Evolutionary conservation across 2,113 vertebrate genomes (phyloP).

Genomic region (Oenanthe oenanthe): DNA sequence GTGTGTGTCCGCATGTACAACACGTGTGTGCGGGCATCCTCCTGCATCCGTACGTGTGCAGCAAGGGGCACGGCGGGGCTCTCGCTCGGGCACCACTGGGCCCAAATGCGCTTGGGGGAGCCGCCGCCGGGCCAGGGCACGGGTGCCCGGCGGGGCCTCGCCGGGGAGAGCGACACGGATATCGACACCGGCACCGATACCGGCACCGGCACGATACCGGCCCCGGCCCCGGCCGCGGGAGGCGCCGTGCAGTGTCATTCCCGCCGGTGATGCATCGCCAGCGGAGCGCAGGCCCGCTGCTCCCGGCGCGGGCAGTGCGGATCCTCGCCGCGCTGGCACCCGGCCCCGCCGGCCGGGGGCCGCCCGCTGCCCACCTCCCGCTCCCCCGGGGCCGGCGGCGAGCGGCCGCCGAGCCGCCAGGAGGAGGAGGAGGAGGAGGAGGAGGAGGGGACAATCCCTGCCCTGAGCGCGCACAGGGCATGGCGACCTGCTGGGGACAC

Average conservation of each 20-base stretch:
- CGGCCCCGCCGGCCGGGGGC: background rate
- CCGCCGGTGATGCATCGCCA: background rate
- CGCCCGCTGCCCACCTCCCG: background rate
- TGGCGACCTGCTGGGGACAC: background rate
- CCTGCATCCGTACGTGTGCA: rapidly evolving
- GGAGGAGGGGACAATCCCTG: background rate
- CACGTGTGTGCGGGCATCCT: rapidly evolving
- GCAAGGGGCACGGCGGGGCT: rapidly evolving
- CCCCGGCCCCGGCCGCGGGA: background rate
- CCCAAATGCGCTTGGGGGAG: background rate
- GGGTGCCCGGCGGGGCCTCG: background rate
- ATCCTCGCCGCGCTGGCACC: background rate
- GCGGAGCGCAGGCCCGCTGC: background rate
- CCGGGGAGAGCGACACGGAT: background rate
- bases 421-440: background rate
- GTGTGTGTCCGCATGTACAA: background rate
- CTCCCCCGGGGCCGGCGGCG: background rate
- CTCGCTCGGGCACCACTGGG: background rate
- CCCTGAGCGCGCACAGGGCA: rapidly evolving
- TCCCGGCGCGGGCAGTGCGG: background rate
- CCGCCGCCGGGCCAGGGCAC: background rate
- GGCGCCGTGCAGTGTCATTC: background rate
- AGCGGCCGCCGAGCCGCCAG: background rate
- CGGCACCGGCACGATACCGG: background rate
- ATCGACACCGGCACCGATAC: too few relatives aligned